These are phyloP conservation scores for Heterohyrax brucei DNA, from an alignment of 2,797 vertebrate genomes.

Conservation along the genomic window DNA sequence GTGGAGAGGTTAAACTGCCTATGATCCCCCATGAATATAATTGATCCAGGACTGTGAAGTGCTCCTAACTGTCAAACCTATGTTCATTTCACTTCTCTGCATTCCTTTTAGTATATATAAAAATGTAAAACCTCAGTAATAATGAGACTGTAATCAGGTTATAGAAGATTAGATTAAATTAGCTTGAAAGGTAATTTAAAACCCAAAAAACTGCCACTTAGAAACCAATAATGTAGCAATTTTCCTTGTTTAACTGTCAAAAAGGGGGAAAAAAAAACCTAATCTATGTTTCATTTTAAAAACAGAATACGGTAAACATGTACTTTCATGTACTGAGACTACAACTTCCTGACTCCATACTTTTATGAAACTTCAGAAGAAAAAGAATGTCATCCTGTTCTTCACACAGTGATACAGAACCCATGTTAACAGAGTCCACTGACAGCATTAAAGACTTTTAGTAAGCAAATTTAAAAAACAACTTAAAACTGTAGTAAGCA, in stretches of 20 bases:
- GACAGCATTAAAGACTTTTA: background rate
- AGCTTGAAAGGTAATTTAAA: slow-evolving; percentile 33
- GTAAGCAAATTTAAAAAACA: too few relatives aligned
- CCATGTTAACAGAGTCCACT: background rate
- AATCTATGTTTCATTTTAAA: slow-evolving; percentile 31
- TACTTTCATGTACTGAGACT: slow-evolving; percentile 53
- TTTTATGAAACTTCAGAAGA: slow-evolving; percentile 23
- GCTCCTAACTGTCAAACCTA: background rate
- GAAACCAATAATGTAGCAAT: slow-evolving; percentile 58
- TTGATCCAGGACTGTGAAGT: background rate
- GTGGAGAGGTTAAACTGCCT: slow-evolving; percentile 28
- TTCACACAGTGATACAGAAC: slow-evolving; percentile 4
- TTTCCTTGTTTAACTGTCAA: slow-evolving; percentile 43
- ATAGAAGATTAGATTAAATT: slow-evolving; percentile 23
- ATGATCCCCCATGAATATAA: background rate
- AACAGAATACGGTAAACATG: slow-evolving; percentile 10
- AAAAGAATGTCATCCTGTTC: slow-evolving; percentile 30
- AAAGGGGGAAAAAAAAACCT: background rate
- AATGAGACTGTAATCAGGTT: slow-evolving; percentile 14
- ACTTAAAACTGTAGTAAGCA: background rate
- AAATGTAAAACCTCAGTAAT: slow-evolving; percentile 35
- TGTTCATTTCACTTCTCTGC: background rate
- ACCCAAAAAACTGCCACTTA: background rate
- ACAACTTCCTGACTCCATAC: slow-evolving; percentile 2
- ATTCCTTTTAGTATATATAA: background rate